phyloP scores from a whole-genome alignment of 1,140 invertebrate genomes.

The Drosophila athabasca region DNA sequence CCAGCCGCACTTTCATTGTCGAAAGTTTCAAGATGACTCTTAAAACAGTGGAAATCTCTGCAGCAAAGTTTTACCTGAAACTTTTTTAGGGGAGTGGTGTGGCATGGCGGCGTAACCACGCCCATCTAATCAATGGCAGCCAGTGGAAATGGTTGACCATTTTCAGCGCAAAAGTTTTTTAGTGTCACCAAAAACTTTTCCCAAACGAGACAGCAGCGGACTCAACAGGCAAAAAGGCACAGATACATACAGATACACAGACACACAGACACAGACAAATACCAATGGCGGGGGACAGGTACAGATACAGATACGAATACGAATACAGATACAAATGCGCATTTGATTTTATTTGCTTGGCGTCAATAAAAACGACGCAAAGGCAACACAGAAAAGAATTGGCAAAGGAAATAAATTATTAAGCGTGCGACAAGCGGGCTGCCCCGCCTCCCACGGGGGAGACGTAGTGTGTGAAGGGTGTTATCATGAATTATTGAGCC shows the following conservation, averaged over 20 bases:
- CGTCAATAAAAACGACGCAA: slow-evolving; percentile 58
- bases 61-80: slow-evolving; percentile 15
- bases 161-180: slow-evolving; percentile 68
- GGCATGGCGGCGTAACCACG: neutral
- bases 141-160: slow-evolving; percentile 53
- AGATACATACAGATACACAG: slow-evolving; percentile 8
- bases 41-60: slow-evolving; percentile 6
- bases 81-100: neutral
- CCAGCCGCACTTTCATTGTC: neutral
- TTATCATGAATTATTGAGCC: slow-evolving; percentile 74
- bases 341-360: slow-evolving; percentile 74
- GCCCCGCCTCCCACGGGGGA: neutral
- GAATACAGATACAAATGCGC: slow-evolving; percentile 47
- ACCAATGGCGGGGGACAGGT: too few species aligned
- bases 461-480: slow-evolving; percentile 14
- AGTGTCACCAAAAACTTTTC: slow-evolving; percentile 46
- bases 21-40: slow-evolving; percentile 9
- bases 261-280: slow-evolving; percentile 5
- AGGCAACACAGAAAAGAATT: slow-evolving; percentile 51
- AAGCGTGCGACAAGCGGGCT: slow-evolving; percentile 23
- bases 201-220: slow-evolving; percentile 1
- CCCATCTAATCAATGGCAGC: slow-evolving; percentile 42
- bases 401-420: slow-evolving; percentile 78
- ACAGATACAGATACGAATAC: slow-evolving; percentile 10
- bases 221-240: slow-evolving; percentile 8